These are phyloP conservation scores for Nannoperca australis DNA, from an alignment of 2,797 vertebrate species.

Conservation along the genomic window DNA sequence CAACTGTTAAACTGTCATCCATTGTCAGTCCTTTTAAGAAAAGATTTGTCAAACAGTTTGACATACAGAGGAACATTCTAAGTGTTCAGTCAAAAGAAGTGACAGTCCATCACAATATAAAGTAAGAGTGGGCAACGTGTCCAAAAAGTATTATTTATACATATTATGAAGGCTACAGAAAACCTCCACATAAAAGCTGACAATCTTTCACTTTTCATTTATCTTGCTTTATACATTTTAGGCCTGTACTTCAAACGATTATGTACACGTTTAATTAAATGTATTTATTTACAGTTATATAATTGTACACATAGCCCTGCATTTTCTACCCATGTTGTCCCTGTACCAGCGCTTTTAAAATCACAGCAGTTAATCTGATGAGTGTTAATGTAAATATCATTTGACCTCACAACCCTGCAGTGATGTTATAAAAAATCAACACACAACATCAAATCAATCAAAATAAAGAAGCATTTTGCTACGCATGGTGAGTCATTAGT, in stretches of 20 bases:
- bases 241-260: not conserved
- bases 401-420: too few species aligned
- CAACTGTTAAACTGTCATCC: conserved; percentile 48
- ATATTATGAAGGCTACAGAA: conserved; percentile 35
- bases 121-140: conserved; percentile 43
- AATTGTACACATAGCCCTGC: too few species aligned
- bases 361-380: too few species aligned
- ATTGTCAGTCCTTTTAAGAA: conserved; percentile 40
- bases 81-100: conserved; percentile 44
- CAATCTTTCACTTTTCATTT: conserved; percentile 26
- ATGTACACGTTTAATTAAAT: too few species aligned
- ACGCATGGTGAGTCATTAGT: too few species aligned
- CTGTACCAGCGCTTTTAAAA: too few species aligned
- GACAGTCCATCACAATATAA: conserved; percentile 56
- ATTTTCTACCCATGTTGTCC: too few species aligned
- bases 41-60: conserved; percentile 59
- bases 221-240: conserved; percentile 14
- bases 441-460: too few species aligned
- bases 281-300: too few species aligned
- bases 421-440: too few species aligned
- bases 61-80: conserved; percentile 15
- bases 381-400: too few species aligned
- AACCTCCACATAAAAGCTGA: conserved; percentile 30
- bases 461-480: too few species aligned
- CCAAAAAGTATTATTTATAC: conserved; percentile 33